phyloP scores from a whole-genome alignment of 2,797 vertebrate genomes.

The Chanos chanos region DNA sequence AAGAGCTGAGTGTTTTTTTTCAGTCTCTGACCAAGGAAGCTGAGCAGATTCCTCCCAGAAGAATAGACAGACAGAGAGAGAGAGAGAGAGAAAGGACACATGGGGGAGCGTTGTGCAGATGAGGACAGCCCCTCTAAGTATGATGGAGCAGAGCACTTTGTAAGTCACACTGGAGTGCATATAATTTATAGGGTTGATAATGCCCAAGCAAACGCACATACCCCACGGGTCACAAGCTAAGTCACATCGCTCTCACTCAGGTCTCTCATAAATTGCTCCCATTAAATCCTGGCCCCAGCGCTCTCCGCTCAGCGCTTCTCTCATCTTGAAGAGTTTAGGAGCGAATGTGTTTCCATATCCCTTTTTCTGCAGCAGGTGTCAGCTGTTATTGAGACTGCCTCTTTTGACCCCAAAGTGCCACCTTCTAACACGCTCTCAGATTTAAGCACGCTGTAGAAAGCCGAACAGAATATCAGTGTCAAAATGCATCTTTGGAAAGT shows the following conservation, averaged over 20 bases:
- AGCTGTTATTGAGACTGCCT: not conserved
- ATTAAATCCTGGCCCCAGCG: slow-evolving; percentile 12
- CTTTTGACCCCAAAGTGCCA: not conserved
- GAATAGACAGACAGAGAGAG: not conserved
- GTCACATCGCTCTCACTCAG: slow-evolving; percentile 9
- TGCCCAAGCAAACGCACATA: slow-evolving; percentile 28
- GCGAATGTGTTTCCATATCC: not conserved
- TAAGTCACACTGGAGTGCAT: slow-evolving; percentile 15
- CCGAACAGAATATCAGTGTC: not conserved
- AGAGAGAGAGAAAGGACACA: slow-evolving; percentile 6
- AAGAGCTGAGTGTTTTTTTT: slow-evolving; percentile 29
- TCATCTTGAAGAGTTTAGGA: not conserved
- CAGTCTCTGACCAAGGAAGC: slow-evolving; percentile 9
- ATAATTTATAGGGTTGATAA: slow-evolving; percentile 50
- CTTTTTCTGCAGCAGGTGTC: not conserved
- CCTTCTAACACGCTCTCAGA: not conserved
- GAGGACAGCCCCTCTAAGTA: slow-evolving; percentile 40
- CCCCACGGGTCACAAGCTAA: slow-evolving; percentile 19
- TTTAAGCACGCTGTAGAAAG: not conserved
- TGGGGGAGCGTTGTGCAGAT: slow-evolving; percentile 13
- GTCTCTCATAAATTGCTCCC: slow-evolving; percentile 25
- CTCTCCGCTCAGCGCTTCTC: not conserved
- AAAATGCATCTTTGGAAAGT: no score
- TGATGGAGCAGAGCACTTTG: slow-evolving; percentile 43
- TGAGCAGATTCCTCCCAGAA: slow-evolving; percentile 8